phyloP scores from a whole-genome alignment of 1,140 invertebrate genomes.

The Heterodera schachtii region DNA sequence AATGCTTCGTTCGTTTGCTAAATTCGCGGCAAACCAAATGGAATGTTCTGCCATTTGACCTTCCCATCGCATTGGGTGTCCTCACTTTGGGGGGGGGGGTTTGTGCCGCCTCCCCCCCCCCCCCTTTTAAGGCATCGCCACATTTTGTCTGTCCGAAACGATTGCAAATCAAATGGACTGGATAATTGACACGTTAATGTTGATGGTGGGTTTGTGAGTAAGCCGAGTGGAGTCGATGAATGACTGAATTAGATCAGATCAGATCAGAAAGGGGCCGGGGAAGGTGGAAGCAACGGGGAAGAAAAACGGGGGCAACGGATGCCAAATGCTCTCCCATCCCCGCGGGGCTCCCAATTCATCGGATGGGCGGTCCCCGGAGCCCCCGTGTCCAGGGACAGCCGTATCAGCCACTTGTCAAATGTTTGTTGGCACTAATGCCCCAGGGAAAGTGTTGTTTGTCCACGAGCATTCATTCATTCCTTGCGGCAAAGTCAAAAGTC shows the following conservation, averaged over 20 bases:
- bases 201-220: neutral
- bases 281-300: no score
- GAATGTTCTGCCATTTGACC: neutral
- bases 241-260: neutral
- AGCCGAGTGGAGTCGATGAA: neutral
- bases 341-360: neutral
- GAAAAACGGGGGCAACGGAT: neutral
- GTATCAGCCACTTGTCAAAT: neutral
- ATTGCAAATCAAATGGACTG: constrained; percentile 8
- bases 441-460: constrained; percentile 1
- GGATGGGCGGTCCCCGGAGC: no score
- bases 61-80: neutral
- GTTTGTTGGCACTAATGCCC: neutral
- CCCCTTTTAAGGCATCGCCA: neutral
- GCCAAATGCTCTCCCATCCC: constrained; percentile 2
- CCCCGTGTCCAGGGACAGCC: neutral
- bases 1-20: no score
- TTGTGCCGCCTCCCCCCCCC: no score
- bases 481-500: no score
- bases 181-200: constrained; percentile 8
- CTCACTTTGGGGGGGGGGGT: neutral
- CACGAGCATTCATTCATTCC: no score
- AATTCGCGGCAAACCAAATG: no score
- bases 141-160: neutral
- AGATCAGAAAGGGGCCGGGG: no score